A percentile compares a stretch with the other conserved stretches of the same genome.
Evolutionary conservation across 2,113 vertebrate species (phyloP).

Genomic region (Otis tarda): DNA sequence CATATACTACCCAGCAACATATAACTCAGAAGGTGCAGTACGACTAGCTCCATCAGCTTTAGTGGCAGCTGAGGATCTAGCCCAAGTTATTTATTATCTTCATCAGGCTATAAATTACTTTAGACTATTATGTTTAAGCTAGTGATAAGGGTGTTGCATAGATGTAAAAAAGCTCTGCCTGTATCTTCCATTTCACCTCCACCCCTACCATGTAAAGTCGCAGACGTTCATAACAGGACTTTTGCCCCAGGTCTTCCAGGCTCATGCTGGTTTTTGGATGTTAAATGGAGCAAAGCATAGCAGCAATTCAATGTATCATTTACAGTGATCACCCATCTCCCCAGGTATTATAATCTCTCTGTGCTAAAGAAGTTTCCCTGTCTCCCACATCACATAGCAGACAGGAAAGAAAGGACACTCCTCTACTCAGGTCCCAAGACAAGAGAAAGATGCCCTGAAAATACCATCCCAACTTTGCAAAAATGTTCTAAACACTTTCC

Average conservation of each 20-base stretch:
- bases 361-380: neutral
- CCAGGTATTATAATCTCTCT: neutral
- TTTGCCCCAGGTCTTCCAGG: neutral
- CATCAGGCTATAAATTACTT: neutral
- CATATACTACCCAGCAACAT: neutral
- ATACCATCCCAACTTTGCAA: neutral
- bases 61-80: neutral
- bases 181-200: neutral
- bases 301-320: neutral
- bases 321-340: neutral
- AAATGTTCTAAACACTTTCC: neutral
- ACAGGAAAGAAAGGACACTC: neutral
- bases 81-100: neutral
- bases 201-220: neutral
- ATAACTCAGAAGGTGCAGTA: neutral
- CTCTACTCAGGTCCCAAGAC: neutral
- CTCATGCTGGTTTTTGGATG: neutral
- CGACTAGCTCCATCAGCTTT: neutral
- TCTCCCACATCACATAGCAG: neutral
- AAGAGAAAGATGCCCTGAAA: neutral
- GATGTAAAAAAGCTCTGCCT: neutral
- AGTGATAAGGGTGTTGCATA: neutral
- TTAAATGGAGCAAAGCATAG: neutral
- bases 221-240: neutral
- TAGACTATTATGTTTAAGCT: neutral